Evolutionary conservation across 2,113 vertebrate species (phyloP), one percentile per base, ranked within the genome.

Genomic region (Ictalurus punctatus): DNA sequence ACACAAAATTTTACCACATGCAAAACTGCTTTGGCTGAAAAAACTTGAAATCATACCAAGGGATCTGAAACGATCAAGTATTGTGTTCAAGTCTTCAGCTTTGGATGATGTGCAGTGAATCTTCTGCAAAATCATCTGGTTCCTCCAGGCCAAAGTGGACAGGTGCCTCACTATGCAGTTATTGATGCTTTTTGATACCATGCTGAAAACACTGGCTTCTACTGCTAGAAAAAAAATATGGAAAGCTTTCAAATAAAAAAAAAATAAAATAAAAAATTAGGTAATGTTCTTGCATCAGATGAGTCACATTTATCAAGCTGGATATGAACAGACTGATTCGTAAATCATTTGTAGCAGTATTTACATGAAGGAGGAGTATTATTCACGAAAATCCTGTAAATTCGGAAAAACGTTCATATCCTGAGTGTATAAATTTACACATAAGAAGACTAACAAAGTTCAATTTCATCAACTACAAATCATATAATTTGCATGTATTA

Each of bases 101-200:
- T 65, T 90, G 37, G 92, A 83, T 30, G 91, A 90, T 81, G 93
- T 91, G 44, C 86, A 71, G 87, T 98, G 97, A 88, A 98, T 96
- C 58, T 94, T 94, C 84, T 95, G 95, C 90, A 92, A 81, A 87
- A 98, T 94, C 81, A 95, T 94, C 88, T 95, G 96, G 86, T 94
- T 96, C 90, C 89, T 96, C 96, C 96, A 97, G 67, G 95, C 85
- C 5, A 94, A n/a, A 12, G 95, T 96, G 87, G 95, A 96, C 90
- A 98, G 95, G 91, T 97, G 97, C 92, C 93, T 90, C 79, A 96
- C 67, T 30, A 97, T 86, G 37, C 30, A 90, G 80, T 54, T 88
- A 89, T 90, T 95, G 91, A 97, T 92, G 88, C 94, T 91, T 93
- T 98, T 98, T 34, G 98, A 98, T 80, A 95, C 96, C 96, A 98